Conservation (phyloP, 2,797 vertebrate genomes). For the Amphiprion clarkii region DNA sequence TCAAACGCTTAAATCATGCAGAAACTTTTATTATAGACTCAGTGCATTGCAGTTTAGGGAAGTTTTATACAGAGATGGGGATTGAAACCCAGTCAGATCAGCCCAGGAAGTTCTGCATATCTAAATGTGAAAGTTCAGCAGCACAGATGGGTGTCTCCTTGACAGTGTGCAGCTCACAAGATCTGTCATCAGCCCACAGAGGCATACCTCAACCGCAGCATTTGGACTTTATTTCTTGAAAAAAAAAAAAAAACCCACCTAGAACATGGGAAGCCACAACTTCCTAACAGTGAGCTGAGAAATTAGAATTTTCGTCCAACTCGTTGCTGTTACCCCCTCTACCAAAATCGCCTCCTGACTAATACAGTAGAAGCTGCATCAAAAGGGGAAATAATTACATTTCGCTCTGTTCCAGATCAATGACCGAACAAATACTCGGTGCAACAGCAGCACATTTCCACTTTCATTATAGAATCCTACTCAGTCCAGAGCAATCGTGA, state of each 20-base stretch:
- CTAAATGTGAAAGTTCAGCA: neutral
- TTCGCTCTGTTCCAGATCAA: conserved; percentile 33
- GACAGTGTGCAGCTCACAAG: conserved; percentile 4
- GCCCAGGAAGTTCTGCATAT: neutral
- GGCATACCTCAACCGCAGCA: neutral
- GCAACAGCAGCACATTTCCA: conserved; percentile 20
- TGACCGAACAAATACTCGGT: conserved; percentile 26
- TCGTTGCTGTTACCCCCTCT: neutral
- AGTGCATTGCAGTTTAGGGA: neutral
- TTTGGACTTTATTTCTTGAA: neutral
- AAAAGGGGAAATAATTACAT: conserved; percentile 18
- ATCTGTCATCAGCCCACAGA: neutral
- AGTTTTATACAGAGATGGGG: neutral
- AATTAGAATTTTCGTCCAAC: conserved; percentile 8
- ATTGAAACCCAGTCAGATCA: neutral
- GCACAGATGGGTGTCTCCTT: conserved; percentile 13
- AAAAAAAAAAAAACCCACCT: neutral
- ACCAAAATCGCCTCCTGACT: neutral
- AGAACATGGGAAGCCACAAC: neutral
- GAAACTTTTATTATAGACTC: neutral
- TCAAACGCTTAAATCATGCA: conserved; percentile 1
- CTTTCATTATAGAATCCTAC: conserved; percentile 26
- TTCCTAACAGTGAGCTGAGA: neutral
- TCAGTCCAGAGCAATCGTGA: conserved; percentile 30
- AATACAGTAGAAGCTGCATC: neutral